These are phyloP conservation scores for Asarcornis scutulata DNA, from an alignment of 2,113 vertebrate species.

Conservation along the genomic window DNA sequence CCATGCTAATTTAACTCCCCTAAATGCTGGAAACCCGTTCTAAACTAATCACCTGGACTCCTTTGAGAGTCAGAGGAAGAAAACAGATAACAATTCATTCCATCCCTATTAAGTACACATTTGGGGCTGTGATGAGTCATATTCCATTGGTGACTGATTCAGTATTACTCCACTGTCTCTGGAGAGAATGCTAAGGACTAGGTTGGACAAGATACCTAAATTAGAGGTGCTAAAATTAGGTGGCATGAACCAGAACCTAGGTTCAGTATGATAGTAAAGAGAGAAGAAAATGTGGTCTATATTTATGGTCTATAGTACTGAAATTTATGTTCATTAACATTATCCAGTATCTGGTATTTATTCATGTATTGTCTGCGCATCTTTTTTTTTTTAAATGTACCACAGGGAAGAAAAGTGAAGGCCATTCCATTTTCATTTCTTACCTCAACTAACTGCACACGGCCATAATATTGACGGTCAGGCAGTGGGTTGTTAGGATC, in stretches of 20 bases:
- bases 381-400: background rate
- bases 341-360: background rate
- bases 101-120: conserved; percentile 7
- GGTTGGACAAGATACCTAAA: background rate
- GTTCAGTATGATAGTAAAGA: background rate
- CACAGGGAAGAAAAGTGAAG: background rate
- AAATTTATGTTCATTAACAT: background rate
- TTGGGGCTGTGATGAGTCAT: conserved; percentile 21
- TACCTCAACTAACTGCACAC: conserved; percentile 91
- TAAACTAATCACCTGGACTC: background rate
- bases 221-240: background rate
- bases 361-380: background rate
- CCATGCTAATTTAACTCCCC: background rate
- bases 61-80: background rate
- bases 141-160: background rate
- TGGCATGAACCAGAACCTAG: background rate
- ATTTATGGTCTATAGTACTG: background rate
- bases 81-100: background rate
- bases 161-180: background rate
- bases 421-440: background rate
- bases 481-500: conserved; percentile 81
- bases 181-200: background rate
- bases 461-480: conserved; percentile 84
- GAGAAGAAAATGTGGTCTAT: background rate
- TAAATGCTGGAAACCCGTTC: background rate